Evolutionary conservation across 2,888 invertebrate genomes (phyloP).

Genomic region (Merodon equestris): DNA sequence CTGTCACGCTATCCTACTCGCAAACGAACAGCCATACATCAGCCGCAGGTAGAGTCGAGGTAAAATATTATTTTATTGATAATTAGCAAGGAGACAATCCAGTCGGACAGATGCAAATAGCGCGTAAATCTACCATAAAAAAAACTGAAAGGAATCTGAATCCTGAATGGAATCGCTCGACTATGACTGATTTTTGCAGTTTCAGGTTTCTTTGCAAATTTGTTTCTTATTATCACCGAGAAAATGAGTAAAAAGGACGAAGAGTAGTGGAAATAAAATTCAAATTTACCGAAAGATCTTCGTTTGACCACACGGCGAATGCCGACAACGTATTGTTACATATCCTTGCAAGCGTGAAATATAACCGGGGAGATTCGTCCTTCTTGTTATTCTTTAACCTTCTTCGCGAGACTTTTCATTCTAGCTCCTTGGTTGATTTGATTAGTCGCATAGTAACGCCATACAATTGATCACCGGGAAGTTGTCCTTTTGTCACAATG

Average conservation of each 20-base stretch:
- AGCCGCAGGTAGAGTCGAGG: constrained; percentile 18
- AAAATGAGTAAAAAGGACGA: constrained; percentile 25
- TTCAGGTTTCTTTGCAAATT: constrained; percentile 49
- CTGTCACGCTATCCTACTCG: constrained; percentile 38
- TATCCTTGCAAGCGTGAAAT: constrained; percentile 37
- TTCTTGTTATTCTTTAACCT: no score
- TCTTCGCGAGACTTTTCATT: no score
- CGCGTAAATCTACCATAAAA: constrained; percentile 53
- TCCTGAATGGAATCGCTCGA: constrained; percentile 52
- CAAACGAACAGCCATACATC: no score
- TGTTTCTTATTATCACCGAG: constrained; percentile 58
- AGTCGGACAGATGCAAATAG: constrained; percentile 50
- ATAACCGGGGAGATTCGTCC: constrained; percentile 24
- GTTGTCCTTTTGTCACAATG: constrained; percentile 20
- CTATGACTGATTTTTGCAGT: constrained; percentile 61
- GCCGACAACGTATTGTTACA: no score
- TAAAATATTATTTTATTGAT: constrained; percentile 45
- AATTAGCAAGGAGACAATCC: constrained; percentile 21
- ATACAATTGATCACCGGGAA: no score
- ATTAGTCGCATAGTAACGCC: no score
- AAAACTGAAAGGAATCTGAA: constrained; percentile 37
- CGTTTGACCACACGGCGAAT: constrained; percentile 40
- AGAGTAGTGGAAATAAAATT: constrained; percentile 53
- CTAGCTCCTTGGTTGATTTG: no score
- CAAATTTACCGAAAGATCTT: constrained; percentile 45